Base-by-base conservation (phyloP, 2,113 vertebrate genomes). In the Pogonocichla stellata region DNA sequence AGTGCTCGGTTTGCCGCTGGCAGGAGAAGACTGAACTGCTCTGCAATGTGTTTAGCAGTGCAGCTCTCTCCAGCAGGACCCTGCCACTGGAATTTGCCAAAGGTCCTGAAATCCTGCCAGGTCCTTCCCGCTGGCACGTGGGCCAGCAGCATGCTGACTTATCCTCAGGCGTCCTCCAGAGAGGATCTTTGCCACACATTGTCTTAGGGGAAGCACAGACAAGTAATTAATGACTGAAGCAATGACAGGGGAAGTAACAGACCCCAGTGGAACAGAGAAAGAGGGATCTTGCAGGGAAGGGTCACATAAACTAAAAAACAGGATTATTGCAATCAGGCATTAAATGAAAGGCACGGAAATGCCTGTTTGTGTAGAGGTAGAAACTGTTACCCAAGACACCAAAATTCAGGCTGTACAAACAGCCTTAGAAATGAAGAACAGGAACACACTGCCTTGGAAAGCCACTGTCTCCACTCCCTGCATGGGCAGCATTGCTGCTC, bases 91-190 rank as follows among this genome's bases (percentile, higher is more conserved):
- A 80, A 85, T 88, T 78, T 91, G 91, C 33, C 50, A 77, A 95
- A 92, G 87, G 78, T 86, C 72, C 78, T 90, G 90, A 91, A 65
- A 42, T 3, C 2, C 67, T 78, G 91, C 93, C 95, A 96, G 79
- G 33, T 36, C 26, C 77, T 80, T 58, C 80, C 18, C 0, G 2
- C 64, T 56, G 84, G 93, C 92, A 95, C n/a, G 10, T 81, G 90
- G 88, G 64, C 8, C 29, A 58, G 90, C 24, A 94, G 74, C 13
- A 33, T 69, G 92, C 89, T 14, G 28, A 13, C 12, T 47, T 80
- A 57, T 88, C 92, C 89, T 87, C 70, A 73, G 81, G 69, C 34
- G 3, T 72, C 90, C 90, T 85, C 83, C 66, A 10, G 4, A 0
- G 0, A 84, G 50, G 58, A 78, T 9, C 74, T 43, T 28, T 50